Base-by-base conservation (phyloP, 1,140 invertebrate genomes). In the Pseudobourletiella spinata region DNA sequence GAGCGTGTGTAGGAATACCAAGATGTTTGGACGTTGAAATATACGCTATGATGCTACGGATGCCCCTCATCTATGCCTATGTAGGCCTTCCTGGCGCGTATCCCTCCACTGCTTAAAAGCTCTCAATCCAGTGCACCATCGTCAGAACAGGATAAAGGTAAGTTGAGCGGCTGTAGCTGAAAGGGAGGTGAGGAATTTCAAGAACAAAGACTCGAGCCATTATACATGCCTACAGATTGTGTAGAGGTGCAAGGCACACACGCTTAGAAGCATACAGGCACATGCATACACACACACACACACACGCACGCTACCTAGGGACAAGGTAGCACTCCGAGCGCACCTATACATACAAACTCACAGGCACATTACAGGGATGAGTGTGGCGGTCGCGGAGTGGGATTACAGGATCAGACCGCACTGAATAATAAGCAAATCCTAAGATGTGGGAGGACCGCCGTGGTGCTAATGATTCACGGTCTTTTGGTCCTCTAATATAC, bases 401-500 rank as follows among this genome's bases (percentile, higher is more conserved):
- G 60, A 62, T 62, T 62, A 56, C n/a, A 62, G 60, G 54, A n/a
- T 63, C 18, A 56, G 52, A 28, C 61, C 55, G 61, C 39, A 57
- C 61, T 57, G 61, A 63, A 57, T 57, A 63, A 57, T 57, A 63
- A 63, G 61, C 57, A 63, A 63, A 57, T 63, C 61, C 56, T 59
- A 24, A 39, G 48, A 60, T 59, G 64, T 57, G 35, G 64, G 59
- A 63, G 56, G 42, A 46, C 44, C 51, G 14, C 42, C 52, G 6
- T 57, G 61, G 61, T 63, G 61, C 65, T 66, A 66, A 66, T 66
- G 65, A 66, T 61, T 66, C 65, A 63, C 60, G 57, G 20, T 46
- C 25, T 46, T 56, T 48, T 25, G 39, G 42, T n/a, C 28, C 15
- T 25, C n/a, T n/a, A n/a, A n/a, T n/a, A n/a, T n/a, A n/a, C n/a